Base-by-base conservation (phyloP, 2,888 invertebrate species). In the Chironomus riparius region DNA sequence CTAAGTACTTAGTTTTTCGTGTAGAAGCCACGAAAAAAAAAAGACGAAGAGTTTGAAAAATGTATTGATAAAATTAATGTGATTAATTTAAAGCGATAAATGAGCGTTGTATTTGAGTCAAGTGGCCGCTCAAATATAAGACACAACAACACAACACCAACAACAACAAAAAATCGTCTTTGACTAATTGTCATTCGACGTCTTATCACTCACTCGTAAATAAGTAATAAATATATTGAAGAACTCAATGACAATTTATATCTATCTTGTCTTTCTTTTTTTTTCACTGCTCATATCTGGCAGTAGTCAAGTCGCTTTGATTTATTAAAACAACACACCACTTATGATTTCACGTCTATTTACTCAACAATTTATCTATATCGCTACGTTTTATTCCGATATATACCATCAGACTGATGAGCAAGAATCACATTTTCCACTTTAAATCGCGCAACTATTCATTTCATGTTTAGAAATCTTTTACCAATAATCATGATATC, bases 271-370 rank as follows among this genome's bases (percentile, higher is more conserved):
- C 38, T 38, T 38, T 38, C 7, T 38, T 38, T 38, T 38, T 38
- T 10, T 38, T 38, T 10, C 1, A 5, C 10, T 10, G 10, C 38
- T 38, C 38, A 38, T 38, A 56, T 56, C 56, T 56, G 21, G 24
- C 65, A 38, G 38, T 65, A 24, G 21, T 65, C 65, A 65, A 65
- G 38, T 38, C 10, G 38, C 38, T 78, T 78, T 78, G 78, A 78
- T 78, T 78, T 77, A 76, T 56, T 77, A 77, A 77, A 76, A 77
- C 71, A 77, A 77, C 76, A 77, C 77, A 38, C 38, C 38, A 38
- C 38, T 38, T 38, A 38, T 18, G 56, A 78, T 77, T 78, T 65
- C 56, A 38, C 47, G 21, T 48, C 24, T 78, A 76, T 78, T 78
- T 77, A 72, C 76, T 47, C 47, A 76, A 61, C 78, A 78, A 78